Percentiles rank a stretch among this genome's conserved stretches.
These are phyloP conservation scores for Oxycera nigricornis DNA, from an alignment of 2,888 invertebrate genomes.

Conservation along the genomic window DNA sequence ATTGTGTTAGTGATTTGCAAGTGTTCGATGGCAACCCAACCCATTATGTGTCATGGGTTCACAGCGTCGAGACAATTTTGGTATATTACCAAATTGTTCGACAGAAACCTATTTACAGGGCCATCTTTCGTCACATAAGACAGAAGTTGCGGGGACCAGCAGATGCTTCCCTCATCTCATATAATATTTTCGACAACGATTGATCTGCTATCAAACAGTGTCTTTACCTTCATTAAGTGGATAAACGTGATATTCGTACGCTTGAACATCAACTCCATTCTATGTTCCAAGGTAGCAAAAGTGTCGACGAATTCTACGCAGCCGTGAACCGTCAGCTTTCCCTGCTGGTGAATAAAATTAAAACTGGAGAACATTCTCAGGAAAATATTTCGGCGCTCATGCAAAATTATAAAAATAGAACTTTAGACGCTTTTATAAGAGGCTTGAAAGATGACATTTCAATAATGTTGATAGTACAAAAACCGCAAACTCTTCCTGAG, in stretches of 20 bases:
- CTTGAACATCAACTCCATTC: slow-evolving; percentile 46
- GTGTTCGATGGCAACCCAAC: not conserved
- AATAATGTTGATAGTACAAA: not conserved
- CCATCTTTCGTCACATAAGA: no score
- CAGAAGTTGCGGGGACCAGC: no score
- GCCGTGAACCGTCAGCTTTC: slow-evolving; percentile 36
- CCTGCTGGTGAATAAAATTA: not conserved
- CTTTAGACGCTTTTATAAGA: no score
- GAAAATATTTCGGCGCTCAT: not conserved
- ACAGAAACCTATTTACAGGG: not conserved
- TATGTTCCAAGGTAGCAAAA: slow-evolving; percentile 41
- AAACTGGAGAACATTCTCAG: not conserved
- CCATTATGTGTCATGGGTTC: not conserved
- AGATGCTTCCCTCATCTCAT: not conserved
- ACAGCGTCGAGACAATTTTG: slow-evolving; percentile 16
- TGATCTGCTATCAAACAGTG: slow-evolving; percentile 46
- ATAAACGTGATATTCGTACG: slow-evolving; percentile 47
- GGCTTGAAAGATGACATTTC: slow-evolving; percentile 8
- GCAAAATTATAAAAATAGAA: no score
- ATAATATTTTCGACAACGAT: slow-evolving; percentile 40
- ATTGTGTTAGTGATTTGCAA: not conserved
- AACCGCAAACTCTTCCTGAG: not conserved
- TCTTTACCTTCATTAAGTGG: slow-evolving; percentile 47
- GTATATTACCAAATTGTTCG: slow-evolving; percentile 9
- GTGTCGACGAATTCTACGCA: slow-evolving; percentile 43